phyloP scores from a whole-genome alignment of 2,113 vertebrate genomes.

The Anthoscopus minutus region DNA sequence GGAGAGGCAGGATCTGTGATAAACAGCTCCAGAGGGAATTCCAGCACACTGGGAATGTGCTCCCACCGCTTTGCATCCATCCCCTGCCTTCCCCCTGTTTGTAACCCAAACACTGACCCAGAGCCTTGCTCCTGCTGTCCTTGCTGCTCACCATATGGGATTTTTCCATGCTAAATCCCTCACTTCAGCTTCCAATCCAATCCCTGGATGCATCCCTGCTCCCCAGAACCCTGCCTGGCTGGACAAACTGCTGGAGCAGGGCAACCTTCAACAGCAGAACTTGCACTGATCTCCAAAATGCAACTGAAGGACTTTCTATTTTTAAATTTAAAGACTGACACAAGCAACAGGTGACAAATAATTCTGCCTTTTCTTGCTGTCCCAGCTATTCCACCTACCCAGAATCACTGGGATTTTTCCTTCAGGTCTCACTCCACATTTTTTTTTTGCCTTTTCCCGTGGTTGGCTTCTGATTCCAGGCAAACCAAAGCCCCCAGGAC shows the following conservation, averaged over 20 bases:
- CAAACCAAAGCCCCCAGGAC: background rate
- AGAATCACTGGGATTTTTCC: background rate
- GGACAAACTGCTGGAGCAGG: background rate
- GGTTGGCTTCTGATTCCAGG: background rate
- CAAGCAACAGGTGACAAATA: background rate
- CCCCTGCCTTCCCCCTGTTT: background rate
- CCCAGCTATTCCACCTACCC: background rate
- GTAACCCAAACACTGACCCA: background rate
- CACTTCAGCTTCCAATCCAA: background rate
- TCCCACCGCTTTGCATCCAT: background rate
- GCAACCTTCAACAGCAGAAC: background rate
- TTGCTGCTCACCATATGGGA: background rate
- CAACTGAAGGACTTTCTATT: fast-evolving
- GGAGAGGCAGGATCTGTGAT: background rate
- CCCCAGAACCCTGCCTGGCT: background rate
- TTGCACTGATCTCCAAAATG: background rate
- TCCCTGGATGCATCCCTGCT: background rate
- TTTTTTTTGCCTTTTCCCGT: background rate
- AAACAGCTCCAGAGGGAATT: background rate
- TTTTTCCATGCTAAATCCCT: background rate
- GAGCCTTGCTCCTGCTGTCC: background rate
- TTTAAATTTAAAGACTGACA: background rate
- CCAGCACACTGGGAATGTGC: background rate
- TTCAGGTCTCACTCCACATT: background rate
- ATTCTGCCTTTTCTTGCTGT: background rate